Conservation (phyloP, 2,888 invertebrate genomes). For the Venusia cambrica region DNA sequence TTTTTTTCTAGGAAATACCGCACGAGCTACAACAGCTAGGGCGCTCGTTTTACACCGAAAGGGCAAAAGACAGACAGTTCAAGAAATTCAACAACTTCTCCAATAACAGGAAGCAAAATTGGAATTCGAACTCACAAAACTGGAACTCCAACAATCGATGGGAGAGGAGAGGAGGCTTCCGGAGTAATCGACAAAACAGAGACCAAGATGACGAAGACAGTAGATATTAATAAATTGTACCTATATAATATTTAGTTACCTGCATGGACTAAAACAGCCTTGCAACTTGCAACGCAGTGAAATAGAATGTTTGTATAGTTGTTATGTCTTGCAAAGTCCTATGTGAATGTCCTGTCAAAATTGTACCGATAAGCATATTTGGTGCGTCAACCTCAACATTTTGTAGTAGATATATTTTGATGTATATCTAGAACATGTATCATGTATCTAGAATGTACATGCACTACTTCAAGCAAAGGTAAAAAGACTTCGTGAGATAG, state of each 20-base stretch:
- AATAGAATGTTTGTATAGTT: slow-evolving; percentile 7
- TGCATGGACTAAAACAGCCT: no score
- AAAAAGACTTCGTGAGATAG: no score
- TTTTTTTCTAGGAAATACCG: slow-evolving; percentile 54
- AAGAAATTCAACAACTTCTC: slow-evolving; percentile 35
- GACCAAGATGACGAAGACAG: slow-evolving; percentile 11
- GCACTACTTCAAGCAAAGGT: no score
- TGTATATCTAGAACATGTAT: no score
- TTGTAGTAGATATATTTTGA: no score
- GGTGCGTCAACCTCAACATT: no score
- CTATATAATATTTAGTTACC: slow-evolving; percentile 2
- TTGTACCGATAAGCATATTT: no score
- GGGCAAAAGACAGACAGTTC: slow-evolving; percentile 39
- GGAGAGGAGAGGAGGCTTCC: slow-evolving; percentile 9
- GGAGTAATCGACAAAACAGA: slow-evolving; percentile 10
- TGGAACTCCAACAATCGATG: slow-evolving; percentile 20
- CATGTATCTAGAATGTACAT: no score
- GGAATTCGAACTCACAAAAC: slow-evolving; percentile 17
- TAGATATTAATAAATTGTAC: slow-evolving; percentile 13
- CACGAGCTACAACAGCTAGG: slow-evolving; percentile 50
- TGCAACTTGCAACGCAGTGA: no score
- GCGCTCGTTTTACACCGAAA: slow-evolving; percentile 40
- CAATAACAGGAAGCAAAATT: slow-evolving; percentile 16
- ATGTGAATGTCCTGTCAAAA: no score
- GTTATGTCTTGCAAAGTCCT: not conserved